A percentile compares a stretch with the other conserved stretches of the same genome.
Conservation (phyloP, 2,888 invertebrate genomes). For the Lasioglossum vierecki region DNA sequence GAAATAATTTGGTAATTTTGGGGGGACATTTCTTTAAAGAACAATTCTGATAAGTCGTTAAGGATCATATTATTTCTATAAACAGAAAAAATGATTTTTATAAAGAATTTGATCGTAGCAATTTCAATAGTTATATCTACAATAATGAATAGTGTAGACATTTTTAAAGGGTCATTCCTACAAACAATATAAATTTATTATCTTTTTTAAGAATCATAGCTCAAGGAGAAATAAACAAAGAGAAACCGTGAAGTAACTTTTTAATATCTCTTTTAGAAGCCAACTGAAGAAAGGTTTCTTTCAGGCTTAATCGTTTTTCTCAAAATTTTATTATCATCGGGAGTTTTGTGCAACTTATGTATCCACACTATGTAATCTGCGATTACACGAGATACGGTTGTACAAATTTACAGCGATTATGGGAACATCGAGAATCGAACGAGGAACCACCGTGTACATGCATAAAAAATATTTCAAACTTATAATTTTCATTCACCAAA, state of each 20-base stretch:
- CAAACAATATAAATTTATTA: background rate
- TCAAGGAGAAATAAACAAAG: background rate
- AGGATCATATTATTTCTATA: too few relatives aligned
- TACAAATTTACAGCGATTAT: background rate
- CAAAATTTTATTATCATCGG: background rate
- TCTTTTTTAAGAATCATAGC: background rate
- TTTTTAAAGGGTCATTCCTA: background rate
- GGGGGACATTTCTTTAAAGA: background rate
- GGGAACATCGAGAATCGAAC: background rate
- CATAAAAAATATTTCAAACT: background rate
- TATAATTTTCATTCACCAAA: background rate
- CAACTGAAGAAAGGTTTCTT: background rate
- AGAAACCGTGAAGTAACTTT: background rate
- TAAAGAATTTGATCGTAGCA: background rate
- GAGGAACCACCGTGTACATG: too few relatives aligned
- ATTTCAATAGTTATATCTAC: background rate
- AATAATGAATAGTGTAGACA: background rate
- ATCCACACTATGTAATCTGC: background rate
- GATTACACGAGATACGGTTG: slow-evolving; percentile 14
- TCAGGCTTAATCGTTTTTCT: background rate
- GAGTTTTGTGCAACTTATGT: background rate
- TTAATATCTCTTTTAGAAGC: background rate
- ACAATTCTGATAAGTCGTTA: background rate
- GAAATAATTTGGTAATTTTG: background rate
- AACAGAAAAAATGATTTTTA: background rate